Evolutionary conservation across 1,140 invertebrate genomes (phyloP).

Genomic region (Lucilia cuprina): DNA sequence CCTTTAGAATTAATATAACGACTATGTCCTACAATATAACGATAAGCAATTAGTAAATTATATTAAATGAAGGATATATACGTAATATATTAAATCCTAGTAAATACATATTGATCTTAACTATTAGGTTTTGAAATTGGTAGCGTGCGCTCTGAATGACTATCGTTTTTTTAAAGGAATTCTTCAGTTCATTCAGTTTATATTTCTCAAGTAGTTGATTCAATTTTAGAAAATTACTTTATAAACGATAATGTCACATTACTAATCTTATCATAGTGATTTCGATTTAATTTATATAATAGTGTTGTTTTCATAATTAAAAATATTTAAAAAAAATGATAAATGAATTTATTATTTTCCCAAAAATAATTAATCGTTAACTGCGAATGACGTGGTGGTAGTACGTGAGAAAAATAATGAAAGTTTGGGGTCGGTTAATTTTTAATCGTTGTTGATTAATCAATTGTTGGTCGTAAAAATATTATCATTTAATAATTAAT

Average conservation of each 20-base stretch:
- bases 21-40: too few species aligned
- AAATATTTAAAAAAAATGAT: background rate
- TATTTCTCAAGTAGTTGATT: background rate
- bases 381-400: background rate
- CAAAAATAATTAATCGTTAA: background rate
- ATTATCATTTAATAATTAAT: too few species aligned
- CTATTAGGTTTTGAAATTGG: too few species aligned
- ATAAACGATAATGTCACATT: background rate
- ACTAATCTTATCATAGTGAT: background rate
- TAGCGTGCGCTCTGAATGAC: background rate
- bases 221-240: background rate
- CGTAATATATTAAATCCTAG: too few species aligned
- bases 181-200: background rate
- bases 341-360: too few species aligned
- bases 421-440: background rate
- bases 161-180: background rate
- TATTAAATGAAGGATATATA: too few species aligned
- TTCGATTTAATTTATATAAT: background rate
- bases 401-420: background rate
- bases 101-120: too few species aligned
- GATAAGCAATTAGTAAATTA: too few species aligned
- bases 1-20: too few species aligned
- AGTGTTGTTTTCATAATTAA: background rate
- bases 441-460: too few species aligned
- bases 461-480: too few species aligned